Percentiles rank a stretch among this genome's conserved stretches.
phyloP scores from a whole-genome alignment of 2,888 invertebrate genomes.

The Acleris literana region DNA sequence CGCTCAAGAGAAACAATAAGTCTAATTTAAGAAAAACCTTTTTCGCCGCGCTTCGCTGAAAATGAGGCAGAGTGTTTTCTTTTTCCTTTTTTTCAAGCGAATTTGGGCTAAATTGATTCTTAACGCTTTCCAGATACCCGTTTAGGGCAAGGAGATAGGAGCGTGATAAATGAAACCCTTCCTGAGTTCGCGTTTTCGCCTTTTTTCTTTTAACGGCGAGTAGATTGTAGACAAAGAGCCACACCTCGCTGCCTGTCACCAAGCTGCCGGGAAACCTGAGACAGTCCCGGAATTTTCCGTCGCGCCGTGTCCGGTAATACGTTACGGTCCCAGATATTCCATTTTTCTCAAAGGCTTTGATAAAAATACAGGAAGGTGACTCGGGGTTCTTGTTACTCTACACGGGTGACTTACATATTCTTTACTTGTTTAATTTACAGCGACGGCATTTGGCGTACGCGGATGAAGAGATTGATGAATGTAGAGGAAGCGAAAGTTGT shows the following conservation, averaged over 20 bases:
- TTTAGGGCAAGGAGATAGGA: conserved; percentile 39
- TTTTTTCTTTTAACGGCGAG: conserved; percentile 49
- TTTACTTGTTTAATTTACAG: no score
- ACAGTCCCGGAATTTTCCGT: no score
- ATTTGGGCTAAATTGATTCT: conserved; percentile 37
- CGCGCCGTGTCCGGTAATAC: no score
- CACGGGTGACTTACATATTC: no score
- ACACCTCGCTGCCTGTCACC: conserved; percentile 4
- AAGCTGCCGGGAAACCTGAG: no score
- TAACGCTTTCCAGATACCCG: conserved; percentile 35
- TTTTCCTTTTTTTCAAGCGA: conserved; percentile 20
- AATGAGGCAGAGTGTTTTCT: conserved; percentile 13
- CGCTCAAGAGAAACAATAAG: conserved; percentile 16
- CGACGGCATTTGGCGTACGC: no score
- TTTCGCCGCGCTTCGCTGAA: conserved; percentile 22
- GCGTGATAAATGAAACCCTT: conserved; percentile 48
- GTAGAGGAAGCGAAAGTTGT: no score
- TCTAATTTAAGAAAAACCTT: conserved; percentile 20
- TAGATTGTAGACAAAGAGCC: conserved; percentile 18
- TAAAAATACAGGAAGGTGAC: no score
- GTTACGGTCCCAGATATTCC: no score
- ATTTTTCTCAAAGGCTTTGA: neutral
- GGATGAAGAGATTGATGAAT: no score
- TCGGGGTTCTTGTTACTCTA: no score
- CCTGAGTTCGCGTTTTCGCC: conserved; percentile 45